These are phyloP conservation scores for Zonitis immaculata DNA, from an alignment of 2,888 invertebrate genomes.

Conservation along the genomic window DNA sequence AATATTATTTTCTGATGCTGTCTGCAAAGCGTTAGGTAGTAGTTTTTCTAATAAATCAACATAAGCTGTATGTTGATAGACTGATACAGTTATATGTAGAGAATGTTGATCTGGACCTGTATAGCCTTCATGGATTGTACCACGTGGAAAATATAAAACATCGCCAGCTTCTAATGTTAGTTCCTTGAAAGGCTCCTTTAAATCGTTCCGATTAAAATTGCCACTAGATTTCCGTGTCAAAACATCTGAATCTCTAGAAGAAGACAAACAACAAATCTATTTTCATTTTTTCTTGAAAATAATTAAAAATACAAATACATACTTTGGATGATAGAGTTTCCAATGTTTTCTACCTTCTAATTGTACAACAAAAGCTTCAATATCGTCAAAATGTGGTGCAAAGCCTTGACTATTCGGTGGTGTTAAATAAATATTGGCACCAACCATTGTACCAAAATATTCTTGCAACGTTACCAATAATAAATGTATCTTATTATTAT, in stretches of 20 bases:
- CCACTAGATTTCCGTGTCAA: constrained; percentile 80
- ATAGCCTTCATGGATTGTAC: constrained; percentile 79
- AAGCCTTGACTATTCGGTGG: constrained; percentile 96
- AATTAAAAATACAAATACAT: constrained; percentile 19
- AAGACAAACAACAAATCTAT: too few relatives aligned
- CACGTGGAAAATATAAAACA: constrained; percentile 88
- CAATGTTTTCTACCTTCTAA: constrained; percentile 94
- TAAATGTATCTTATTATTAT: constrained; percentile 60
- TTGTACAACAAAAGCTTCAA: constrained; percentile 96
- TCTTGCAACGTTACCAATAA: constrained; percentile 83
- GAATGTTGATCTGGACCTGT: constrained; percentile 80
- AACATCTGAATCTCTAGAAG: constrained; percentile 32
- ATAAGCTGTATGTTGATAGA: constrained; percentile 87
- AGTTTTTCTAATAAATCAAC: constrained; percentile 81
- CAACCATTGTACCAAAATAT: constrained; percentile 88
- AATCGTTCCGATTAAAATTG: constrained; percentile 68
- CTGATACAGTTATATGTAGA: constrained; percentile 89
- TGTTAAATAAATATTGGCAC: constrained; percentile 93
- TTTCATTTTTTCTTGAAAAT: not conserved
- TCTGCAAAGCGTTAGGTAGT: constrained; percentile 68
- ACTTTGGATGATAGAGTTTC: constrained; percentile 80
- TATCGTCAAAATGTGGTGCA: constrained; percentile 98
- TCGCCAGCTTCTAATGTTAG: constrained; percentile 80
- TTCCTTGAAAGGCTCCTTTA: constrained; percentile 77
- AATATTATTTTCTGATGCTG: constrained; percentile 65